phyloP scores from a whole-genome alignment of 2,797 vertebrate species.

The Clamator glandarius region DNA sequence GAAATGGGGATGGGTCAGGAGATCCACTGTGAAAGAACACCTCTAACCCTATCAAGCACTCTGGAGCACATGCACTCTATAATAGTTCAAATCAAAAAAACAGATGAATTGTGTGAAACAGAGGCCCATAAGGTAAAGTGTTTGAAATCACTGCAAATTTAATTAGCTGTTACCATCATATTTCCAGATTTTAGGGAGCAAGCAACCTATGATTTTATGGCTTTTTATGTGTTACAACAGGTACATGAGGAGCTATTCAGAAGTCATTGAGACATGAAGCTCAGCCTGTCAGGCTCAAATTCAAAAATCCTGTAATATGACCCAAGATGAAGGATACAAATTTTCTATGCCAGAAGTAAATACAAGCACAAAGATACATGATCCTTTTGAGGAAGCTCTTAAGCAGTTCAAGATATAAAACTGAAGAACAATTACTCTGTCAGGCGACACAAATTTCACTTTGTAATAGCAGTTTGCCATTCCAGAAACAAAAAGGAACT shows the following conservation, averaged over 20 bases:
- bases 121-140: not conserved
- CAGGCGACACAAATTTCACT: not conserved
- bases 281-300: not conserved
- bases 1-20: not conserved
- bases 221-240: conserved; percentile 2
- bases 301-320: not conserved
- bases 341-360: not conserved
- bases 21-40: not conserved
- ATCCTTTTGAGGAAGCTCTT: not conserved
- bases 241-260: not conserved
- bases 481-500: not conserved
- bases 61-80: not conserved
- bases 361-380: not conserved
- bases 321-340: not conserved
- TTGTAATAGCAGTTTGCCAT: not conserved
- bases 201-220: not conserved
- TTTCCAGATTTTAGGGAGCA: not conserved
- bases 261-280: not conserved
- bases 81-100: not conserved
- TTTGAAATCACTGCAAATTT: not conserved
- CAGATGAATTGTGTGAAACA: not conserved
- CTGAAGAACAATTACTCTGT: not conserved
- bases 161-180: not conserved
- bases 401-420: not conserved
- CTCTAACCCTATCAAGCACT: fast-evolving